Base-by-base conservation (phyloP, 2,797 vertebrate genomes). In the Gymnothorax javanicus region DNA sequence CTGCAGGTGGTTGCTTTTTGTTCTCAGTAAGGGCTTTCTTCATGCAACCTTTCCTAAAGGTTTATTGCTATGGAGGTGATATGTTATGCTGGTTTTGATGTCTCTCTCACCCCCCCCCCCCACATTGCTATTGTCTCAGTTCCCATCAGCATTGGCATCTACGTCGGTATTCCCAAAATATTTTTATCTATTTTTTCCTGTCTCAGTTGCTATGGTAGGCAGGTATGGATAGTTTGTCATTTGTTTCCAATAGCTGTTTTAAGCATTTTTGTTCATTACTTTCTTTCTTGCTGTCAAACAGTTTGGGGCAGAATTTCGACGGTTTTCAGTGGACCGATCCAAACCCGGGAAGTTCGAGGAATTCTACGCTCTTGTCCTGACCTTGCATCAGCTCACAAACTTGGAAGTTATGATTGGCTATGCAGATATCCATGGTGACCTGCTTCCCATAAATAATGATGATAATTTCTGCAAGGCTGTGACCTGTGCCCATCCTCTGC, bases 221-320 rank as follows among this genome's bases (percentile, higher is more conserved):
- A 75, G 52, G 15, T 77, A 50, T 7, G 7, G 15, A 8, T 43
- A 77, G 33, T 27, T 73, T 27, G 4, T 73, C 1, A 73, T 73
- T 73, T 73, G 27, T 27, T 73, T 33, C 13, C 17, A 33, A 50
- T 50, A 52, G 43, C 17, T 77, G 43, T 50, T 73, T 11, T 67
- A 33, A 33, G 27, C 20, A 71, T 33, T 69, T 77, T 15, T 23
- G 9, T 81, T 56, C 56, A 54, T 81, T 56, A 56, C 77, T 3
- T 20, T 79, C 17, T 75, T 4, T 3, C 88, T 88, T 92, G 91
- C 88, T 86, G 0, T 83, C 92, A 93, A 43, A 64, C 69, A 97
- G 97, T 97, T 96, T 94, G 96, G 97, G 88, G 97, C 97, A 23
- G 97, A 97, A 90, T 97, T 97, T 93, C 94, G 97, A 90, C 96